phyloP scores from a whole-genome alignment of 2,797 vertebrate species.

The Arnoldichthys spilopterus region DNA sequence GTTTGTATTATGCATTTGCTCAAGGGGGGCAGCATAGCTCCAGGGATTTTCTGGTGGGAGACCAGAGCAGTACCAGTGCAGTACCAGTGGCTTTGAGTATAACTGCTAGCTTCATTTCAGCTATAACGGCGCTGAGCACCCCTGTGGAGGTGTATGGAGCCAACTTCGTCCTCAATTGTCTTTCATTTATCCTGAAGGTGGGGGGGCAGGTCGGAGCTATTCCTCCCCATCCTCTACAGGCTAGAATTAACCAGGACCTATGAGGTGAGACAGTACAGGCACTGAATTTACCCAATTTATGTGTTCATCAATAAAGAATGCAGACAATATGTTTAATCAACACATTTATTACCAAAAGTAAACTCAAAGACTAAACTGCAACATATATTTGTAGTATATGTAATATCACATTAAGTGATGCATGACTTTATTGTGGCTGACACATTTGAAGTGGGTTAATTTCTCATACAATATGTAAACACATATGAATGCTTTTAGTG shows the following conservation, averaged over 20 bases:
- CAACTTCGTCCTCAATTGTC: slow-evolving; percentile 74
- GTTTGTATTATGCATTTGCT: slow-evolving; percentile 85
- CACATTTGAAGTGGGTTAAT: too few relatives aligned
- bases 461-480: too few relatives aligned
- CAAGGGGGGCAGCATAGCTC: slow-evolving; percentile 78
- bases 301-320: background rate
- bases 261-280: slow-evolving; percentile 79
- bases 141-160: slow-evolving; percentile 90
- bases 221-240: slow-evolving; percentile 92
- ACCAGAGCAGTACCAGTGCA: slow-evolving; percentile 83
- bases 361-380: too few relatives aligned
- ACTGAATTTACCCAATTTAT: background rate
- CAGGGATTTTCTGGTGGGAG: slow-evolving; percentile 87
- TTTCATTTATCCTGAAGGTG: slow-evolving; percentile 82
- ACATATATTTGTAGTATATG: too few relatives aligned
- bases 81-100: slow-evolving; percentile 90
- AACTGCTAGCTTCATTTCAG: slow-evolving; percentile 96
- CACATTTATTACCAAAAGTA: too few relatives aligned
- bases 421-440: too few relatives aligned
- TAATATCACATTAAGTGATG: too few relatives aligned
- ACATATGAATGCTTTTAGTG: too few relatives aligned
- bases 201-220: slow-evolving; percentile 87
- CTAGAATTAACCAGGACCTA: slow-evolving; percentile 91
- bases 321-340: too few relatives aligned
- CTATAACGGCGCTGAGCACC: slow-evolving; percentile 89